Percentiles rank a stretch among this genome's conserved stretches.
phyloP scores from a whole-genome alignment of 2,113 vertebrate species.

The Hystrix brachyura region DNA sequence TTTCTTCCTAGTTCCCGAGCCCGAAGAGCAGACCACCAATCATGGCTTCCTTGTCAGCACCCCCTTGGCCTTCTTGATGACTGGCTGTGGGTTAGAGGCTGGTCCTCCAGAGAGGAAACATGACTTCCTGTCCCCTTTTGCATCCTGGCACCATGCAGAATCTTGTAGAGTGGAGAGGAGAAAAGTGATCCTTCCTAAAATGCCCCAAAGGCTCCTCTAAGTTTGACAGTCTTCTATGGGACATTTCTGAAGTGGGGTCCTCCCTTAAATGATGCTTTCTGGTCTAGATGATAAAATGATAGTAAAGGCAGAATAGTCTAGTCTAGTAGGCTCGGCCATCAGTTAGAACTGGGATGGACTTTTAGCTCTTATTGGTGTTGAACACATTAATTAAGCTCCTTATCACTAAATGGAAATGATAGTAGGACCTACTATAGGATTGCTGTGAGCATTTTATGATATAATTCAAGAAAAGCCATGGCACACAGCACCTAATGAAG shows the following conservation, averaged over 20 bases:
- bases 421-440: accelerated
- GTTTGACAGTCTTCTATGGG: neutral
- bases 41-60: neutral
- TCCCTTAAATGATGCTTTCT: neutral
- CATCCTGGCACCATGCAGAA: neutral
- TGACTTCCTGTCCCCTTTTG: neutral
- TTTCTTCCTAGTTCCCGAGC: neutral
- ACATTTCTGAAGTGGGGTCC: neutral
- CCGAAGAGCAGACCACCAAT: accelerated
- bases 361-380: neutral
- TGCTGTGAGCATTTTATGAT: neutral
- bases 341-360: neutral
- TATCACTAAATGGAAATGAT: neutral
- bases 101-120: neutral
- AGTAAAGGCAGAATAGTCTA: neutral
- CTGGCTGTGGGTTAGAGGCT: neutral
- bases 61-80: neutral
- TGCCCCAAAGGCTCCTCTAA: neutral
- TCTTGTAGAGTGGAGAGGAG: neutral
- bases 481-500: neutral
- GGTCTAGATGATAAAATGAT: neutral
- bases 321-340: neutral
- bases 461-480: neutral
- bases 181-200: neutral
- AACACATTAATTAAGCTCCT: neutral